Evolutionary conservation across 2,797 vertebrate genomes (phyloP).

Genomic region (Hemitrygon akajei): DNA sequence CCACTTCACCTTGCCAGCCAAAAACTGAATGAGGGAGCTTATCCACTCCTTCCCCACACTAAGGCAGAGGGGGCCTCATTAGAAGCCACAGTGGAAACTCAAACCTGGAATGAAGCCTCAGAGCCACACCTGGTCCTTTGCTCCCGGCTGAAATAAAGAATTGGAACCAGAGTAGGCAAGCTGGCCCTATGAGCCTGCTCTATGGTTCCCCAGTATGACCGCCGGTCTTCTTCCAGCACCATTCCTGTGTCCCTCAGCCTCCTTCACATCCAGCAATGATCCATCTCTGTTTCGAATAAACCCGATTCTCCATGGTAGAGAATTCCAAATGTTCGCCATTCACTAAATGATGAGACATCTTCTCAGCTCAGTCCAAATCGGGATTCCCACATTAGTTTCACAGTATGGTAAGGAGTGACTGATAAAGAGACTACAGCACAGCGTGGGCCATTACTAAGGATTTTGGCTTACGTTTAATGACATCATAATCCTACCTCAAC

Average conservation of each 20-base stretch:
- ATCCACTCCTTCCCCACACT: too few relatives aligned
- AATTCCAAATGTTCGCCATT: too few relatives aligned
- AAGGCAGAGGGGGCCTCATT: background rate
- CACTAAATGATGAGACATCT: too few relatives aligned
- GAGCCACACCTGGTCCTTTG: background rate
- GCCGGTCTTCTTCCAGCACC: too few relatives aligned
- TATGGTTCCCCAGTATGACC: too few relatives aligned
- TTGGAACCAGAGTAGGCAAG: too few relatives aligned
- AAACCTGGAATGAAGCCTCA: background rate
- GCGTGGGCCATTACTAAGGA: background rate
- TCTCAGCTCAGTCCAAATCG: too few relatives aligned
- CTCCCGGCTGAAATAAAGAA: background rate
- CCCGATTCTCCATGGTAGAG: too few relatives aligned
- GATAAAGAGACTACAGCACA: background rate
- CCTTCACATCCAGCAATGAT: too few relatives aligned
- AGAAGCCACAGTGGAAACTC: background rate
- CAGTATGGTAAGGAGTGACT: background rate
- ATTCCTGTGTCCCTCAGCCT: too few relatives aligned
- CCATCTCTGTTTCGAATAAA: too few relatives aligned
- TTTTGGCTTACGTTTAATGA: background rate
- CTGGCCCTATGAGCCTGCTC: too few relatives aligned
- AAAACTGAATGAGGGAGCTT: background rate
- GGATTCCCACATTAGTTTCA: background rate
- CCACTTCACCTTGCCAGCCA: background rate
- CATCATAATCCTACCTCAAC: background rate